A percentile compares a stretch with the other conserved stretches of the same genome.
Conservation (phyloP, 2,888 invertebrate species). For the Abrostola triplasia region DNA sequence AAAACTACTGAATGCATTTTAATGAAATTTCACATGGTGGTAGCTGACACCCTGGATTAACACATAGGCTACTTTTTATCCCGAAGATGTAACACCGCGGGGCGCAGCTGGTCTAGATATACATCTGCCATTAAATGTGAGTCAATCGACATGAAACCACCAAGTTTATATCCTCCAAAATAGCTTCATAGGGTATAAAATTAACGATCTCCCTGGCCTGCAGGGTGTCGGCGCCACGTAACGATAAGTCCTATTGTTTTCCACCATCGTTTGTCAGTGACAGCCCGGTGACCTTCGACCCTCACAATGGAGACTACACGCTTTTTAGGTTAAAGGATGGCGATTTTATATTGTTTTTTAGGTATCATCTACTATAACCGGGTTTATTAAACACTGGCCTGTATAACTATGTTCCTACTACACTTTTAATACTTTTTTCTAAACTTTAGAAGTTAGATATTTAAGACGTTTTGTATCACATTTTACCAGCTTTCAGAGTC, state of each 20-base stretch:
- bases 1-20: no score
- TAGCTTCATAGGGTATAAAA: constrained; percentile 12
- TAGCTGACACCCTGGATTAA: no score
- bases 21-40: no score
- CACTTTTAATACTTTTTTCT: no score
- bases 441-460: no score
- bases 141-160: background rate
- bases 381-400: background rate
- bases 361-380: background rate
- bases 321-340: constrained; percentile 24
- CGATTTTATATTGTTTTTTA: constrained; percentile 1
- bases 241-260: constrained; percentile 41
- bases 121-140: no score
- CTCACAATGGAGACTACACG: constrained; percentile 21
- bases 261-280: constrained; percentile 47
- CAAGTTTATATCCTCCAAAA: background rate
- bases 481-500: no score
- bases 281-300: constrained; percentile 31
- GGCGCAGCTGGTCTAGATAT: no score
- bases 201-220: constrained; percentile 32
- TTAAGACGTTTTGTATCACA: no score
- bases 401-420: no score
- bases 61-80: no score
- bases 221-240: constrained; percentile 14
- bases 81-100: no score